Conservation (phyloP, 2,888 invertebrate species). For the Hypercompe scribonia region DNA sequence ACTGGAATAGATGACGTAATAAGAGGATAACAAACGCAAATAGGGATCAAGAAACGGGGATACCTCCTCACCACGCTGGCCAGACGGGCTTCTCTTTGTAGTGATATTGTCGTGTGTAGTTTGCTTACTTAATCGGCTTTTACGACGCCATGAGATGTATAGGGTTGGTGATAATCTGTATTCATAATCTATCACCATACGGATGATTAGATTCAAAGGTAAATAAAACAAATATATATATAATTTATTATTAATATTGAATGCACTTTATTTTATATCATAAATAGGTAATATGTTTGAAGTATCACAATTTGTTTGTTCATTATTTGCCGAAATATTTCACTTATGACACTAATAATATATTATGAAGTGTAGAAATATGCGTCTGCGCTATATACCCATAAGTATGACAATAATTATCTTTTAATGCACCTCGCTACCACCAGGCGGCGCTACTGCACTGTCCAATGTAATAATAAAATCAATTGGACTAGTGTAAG, state of each 20-base stretch:
- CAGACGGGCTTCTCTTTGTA: too few species aligned
- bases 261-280: conserved; percentile 68
- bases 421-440: too few species aligned
- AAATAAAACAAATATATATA: conserved; percentile 25
- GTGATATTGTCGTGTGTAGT: too few species aligned
- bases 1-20: too few species aligned
- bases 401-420: neutral
- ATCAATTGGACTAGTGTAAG: too few species aligned
- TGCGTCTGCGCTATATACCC: neutral
- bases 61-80: too few species aligned
- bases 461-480: too few species aligned
- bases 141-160: too few species aligned
- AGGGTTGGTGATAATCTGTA: too few species aligned
- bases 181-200: neutral
- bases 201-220: neutral
- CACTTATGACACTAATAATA: conserved; percentile 28
- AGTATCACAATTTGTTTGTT: conserved; percentile 77
- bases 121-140: too few species aligned
- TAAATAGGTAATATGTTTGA: conserved; percentile 75
- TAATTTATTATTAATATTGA: conserved; percentile 46
- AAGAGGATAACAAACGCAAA: too few species aligned
- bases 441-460: neutral
- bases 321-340: conserved; percentile 60
- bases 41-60: too few species aligned
- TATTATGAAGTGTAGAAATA: conserved; percentile 3